These are phyloP conservation scores for Saccostrea cuccullata DNA, from an alignment of 1,140 invertebrate species.

Conservation along the genomic window DNA sequence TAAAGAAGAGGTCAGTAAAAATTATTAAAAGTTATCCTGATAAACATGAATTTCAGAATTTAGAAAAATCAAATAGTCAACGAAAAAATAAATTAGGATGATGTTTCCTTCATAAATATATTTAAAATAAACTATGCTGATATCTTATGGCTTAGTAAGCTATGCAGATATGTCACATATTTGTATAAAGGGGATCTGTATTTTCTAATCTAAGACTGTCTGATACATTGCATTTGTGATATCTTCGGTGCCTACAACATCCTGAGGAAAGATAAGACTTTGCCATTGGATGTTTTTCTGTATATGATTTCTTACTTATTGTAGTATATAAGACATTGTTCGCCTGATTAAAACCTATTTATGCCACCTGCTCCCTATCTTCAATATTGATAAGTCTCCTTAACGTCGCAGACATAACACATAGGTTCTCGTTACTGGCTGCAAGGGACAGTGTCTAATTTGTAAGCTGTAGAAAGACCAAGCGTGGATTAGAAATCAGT, in stretches of 20 bases:
- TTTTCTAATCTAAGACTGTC: too few relatives aligned
- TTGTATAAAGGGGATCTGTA: too few relatives aligned
- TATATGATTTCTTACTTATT: background rate
- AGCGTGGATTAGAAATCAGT: background rate
- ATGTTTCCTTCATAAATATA: too few relatives aligned
- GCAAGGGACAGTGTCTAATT: background rate
- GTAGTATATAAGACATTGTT: background rate
- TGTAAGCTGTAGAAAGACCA: background rate
- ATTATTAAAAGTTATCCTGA: too few relatives aligned
- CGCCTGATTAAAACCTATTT: constrained; percentile 13
- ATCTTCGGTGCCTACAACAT: background rate
- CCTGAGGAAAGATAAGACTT: background rate
- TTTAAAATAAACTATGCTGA: too few relatives aligned
- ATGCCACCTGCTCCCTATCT: background rate
- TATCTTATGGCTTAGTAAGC: too few relatives aligned
- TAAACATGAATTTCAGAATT: too few relatives aligned
- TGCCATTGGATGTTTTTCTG: background rate
- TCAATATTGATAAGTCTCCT: constrained; percentile 17
- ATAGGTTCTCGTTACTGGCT: background rate
- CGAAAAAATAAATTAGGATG: too few relatives aligned
- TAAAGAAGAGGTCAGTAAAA: too few relatives aligned
- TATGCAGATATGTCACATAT: too few relatives aligned
- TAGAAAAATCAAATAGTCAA: too few relatives aligned
- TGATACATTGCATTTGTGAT: background rate
- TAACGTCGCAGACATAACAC: constrained; percentile 18